Evolutionary conservation across 2,888 invertebrate species (phyloP), one percentile per base, ranked within the genome.

Genomic region (Girardia tigrina): DNA sequence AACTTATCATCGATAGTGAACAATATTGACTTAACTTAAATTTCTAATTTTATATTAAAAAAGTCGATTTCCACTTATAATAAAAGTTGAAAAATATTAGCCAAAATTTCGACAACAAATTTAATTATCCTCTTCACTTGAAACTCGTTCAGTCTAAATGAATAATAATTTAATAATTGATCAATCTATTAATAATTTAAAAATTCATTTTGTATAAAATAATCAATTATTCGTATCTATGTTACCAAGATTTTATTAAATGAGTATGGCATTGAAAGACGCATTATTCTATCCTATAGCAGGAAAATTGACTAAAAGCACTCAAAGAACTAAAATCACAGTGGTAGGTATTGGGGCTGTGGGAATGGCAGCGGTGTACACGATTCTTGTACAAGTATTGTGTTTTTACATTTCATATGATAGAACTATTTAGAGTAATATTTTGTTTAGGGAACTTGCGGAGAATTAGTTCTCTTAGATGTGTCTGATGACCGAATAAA

Each of bases 331-430:
- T 56, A 92, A 91, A 85, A 88, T 93, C 77, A 90, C 91, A 12
- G 88, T 92, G 76, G 91, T 93, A 26, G 92, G 92, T 23, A 89
- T 90, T n/a, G 92, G 92, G 0, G 82, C 84, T 77, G 92, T 93
- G 76, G 92, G 92, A 78, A 92, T 92, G 92, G 92, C 92, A 0
- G 90, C 90, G 79, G 91, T 91, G 29, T 91, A 91, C 86, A 89
- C 90, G 78, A 88, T 92, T 82, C 87, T 92, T 73, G 89, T 91
- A 20, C 90, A 91, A 90, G 87, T 88, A 77, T 88, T 92, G 28
- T 89, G 90, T 2, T 89, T 88, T 81, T 90, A 92, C 81, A 85
- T 93, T 16, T 90, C 89, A 0, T n/a, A n/a, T n/a, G n/a, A n/a
- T n/a, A n/a, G 12, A 20, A 12, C 4, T 56, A 56, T 8, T 56